Evolutionary conservation across 1,140 invertebrate species (phyloP).

Genomic region (Neodiprion lecontei): DNA sequence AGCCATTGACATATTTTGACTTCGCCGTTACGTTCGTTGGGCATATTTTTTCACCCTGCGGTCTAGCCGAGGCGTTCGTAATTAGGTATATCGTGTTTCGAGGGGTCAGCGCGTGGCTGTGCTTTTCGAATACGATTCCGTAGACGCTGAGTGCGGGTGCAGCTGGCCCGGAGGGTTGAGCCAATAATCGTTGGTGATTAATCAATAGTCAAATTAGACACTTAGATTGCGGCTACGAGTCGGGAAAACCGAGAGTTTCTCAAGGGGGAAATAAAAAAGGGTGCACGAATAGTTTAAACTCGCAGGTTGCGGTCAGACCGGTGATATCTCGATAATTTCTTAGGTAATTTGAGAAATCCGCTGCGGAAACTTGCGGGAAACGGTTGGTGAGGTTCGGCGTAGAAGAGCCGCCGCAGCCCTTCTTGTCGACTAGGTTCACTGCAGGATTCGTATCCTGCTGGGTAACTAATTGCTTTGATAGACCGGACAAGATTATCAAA

Average conservation of each 20-base stretch:
- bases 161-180: not conserved
- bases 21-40: constrained; percentile 28
- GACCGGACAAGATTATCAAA: constrained; percentile 46
- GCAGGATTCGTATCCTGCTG: constrained; percentile 35
- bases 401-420: constrained; percentile 33
- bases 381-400: constrained; percentile 18
- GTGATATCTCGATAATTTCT: constrained; percentile 44
- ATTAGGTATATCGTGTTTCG: constrained; percentile 11
- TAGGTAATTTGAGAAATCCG: constrained; percentile 10
- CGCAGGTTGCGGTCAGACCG: constrained; percentile 19
- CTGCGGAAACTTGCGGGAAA: not conserved
- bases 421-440: constrained; percentile 8
- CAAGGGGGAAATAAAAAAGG: constrained; percentile 30
- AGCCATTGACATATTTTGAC: constrained; percentile 59
- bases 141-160: not conserved
- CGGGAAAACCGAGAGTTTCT: constrained; percentile 8
- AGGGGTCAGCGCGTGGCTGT: not conserved
- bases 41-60: constrained; percentile 21
- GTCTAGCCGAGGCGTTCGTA: constrained; percentile 17
- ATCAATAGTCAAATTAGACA: not conserved
- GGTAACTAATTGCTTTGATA: constrained; percentile 52
- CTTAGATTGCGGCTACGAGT: constrained; percentile 11
- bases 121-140: not conserved
- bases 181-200: not conserved
- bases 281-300: constrained; percentile 27